Percentiles rank a stretch among this genome's conserved stretches.
phyloP scores from a whole-genome alignment of 1,140 invertebrate genomes.

The Drosophila pallidifrons region DNA sequence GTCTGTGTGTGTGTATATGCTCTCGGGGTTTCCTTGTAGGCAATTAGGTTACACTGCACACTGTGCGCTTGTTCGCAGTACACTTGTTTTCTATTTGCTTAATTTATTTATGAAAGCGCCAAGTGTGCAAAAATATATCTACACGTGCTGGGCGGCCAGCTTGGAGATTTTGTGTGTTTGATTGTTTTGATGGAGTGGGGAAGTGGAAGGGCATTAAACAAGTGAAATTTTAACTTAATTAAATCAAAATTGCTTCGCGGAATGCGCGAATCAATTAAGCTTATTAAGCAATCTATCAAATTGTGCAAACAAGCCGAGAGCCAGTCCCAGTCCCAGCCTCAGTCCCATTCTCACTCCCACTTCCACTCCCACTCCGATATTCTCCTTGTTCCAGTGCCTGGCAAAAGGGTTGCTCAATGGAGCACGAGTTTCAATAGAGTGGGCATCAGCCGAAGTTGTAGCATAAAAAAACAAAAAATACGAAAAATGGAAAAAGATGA shows the following conservation, averaged over 20 bases:
- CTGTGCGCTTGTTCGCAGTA: background rate
- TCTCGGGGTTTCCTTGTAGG: conserved; percentile 20
- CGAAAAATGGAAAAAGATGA: conserved; percentile 24
- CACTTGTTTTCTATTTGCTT: conserved; percentile 39
- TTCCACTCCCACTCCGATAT: background rate
- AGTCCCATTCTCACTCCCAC: background rate
- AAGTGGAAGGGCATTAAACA: conserved; percentile 24
- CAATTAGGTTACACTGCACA: conserved; percentile 20
- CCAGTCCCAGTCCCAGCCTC: background rate
- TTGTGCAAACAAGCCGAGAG: conserved; percentile 64
- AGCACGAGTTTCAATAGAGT: conserved; percentile 64
- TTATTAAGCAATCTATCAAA: conserved; percentile 84
- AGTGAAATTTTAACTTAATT: conserved; percentile 74
- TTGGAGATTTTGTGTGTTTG: background rate
- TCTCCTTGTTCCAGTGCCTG: background rate
- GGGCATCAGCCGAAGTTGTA: conserved; percentile 3
- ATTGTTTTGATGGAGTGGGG: background rate
- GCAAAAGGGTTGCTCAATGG: conserved; percentile 51
- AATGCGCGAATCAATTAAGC: conserved; percentile 80
- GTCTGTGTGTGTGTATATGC: too few species aligned
- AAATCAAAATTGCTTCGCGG: conserved; percentile 74
- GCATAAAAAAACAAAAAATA: conserved; percentile 7
- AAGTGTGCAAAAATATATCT: conserved; percentile 41
- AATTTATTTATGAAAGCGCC: conserved; percentile 43
- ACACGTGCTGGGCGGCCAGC: conserved; percentile 16